Evolutionary conservation across 2,797 vertebrate species (phyloP).

Genomic region (Cetoscarus ocellatus): DNA sequence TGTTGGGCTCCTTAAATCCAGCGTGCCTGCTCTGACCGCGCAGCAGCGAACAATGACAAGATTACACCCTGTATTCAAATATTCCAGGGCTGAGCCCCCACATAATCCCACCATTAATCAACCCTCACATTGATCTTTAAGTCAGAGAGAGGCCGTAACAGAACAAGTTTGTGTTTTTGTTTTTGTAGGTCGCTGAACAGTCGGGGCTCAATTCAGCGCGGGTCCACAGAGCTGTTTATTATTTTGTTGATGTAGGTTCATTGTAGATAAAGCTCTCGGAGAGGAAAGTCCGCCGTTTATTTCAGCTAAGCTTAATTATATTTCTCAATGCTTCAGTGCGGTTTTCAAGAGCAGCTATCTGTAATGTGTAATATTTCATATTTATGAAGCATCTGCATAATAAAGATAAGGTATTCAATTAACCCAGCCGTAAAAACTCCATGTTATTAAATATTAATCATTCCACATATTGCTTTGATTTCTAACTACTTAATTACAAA

Average conservation of each 20-base stretch:
- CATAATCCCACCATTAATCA: conserved; percentile 84
- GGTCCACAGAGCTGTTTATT: conserved; percentile 66
- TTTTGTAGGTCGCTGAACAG: conserved; percentile 9
- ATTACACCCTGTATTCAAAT: conserved; percentile 79
- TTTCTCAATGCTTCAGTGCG: conserved; percentile 91
- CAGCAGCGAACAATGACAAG: conserved; percentile 76
- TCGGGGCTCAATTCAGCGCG: conserved; percentile 34
- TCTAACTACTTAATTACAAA: conserved; percentile 84
- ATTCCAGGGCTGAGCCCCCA: conserved; percentile 66
- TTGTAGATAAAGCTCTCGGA: conserved; percentile 70
- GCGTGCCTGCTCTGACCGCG: conserved; percentile 48
- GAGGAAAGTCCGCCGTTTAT: conserved; percentile 66
- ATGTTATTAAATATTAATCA: conserved; percentile 93
- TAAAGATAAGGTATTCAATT: conserved; percentile 96
- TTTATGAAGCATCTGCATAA: conserved; percentile 93
- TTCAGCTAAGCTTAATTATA: conserved; percentile 87
- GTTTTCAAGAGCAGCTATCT: conserved; percentile 89
- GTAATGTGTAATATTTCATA: conserved; percentile 93
- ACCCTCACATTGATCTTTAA: conserved; percentile 70
- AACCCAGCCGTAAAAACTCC: conserved; percentile 85
- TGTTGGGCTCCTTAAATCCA: conserved; percentile 54
- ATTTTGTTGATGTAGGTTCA: conserved; percentile 72
- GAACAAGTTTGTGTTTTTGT: conserved; percentile 17
- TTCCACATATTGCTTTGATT: conserved; percentile 87
- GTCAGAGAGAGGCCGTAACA: conserved; percentile 12